Conservation (phyloP, 2,113 vertebrate genomes). For the Orycteropus afer region DNA sequence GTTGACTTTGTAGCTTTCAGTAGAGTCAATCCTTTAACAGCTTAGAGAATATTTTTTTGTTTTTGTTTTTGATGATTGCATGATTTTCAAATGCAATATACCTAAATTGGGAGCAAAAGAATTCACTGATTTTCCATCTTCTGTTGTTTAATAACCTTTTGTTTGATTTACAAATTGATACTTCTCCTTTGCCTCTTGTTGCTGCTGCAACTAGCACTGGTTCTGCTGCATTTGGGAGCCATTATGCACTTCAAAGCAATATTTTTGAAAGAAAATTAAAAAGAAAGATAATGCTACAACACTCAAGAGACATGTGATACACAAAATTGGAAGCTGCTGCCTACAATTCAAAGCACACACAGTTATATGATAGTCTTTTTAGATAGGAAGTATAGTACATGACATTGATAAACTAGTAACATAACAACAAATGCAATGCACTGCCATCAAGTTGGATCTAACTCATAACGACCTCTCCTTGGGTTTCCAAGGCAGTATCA, state of each 20-base stretch:
- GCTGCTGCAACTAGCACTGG: background rate
- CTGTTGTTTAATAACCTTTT: background rate
- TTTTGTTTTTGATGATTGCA: background rate
- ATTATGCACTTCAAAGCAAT: background rate
- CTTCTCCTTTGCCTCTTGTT: too few species aligned
- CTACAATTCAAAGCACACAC: background rate
- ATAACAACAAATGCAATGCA: too few species aligned
- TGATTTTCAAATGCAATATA: background rate
- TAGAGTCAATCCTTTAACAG: background rate
- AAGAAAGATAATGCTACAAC: background rate
- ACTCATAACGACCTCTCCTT: too few species aligned
- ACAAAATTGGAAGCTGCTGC: background rate
- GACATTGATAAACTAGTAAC: background rate
- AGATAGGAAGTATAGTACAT: background rate
- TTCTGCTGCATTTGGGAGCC: background rate
- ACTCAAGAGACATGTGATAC: background rate
- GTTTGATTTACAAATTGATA: background rate
- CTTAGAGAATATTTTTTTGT: background rate
- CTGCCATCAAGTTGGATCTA: too few species aligned
- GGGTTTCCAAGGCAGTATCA: too few species aligned
- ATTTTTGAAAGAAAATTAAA: background rate
- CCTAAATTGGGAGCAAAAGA: background rate
- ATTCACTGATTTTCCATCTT: background rate
- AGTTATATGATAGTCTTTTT: background rate
- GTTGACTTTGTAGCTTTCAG: background rate